phyloP scores from a whole-genome alignment of 2,888 invertebrate species.

The Agrenia bidenticulata region DNA sequence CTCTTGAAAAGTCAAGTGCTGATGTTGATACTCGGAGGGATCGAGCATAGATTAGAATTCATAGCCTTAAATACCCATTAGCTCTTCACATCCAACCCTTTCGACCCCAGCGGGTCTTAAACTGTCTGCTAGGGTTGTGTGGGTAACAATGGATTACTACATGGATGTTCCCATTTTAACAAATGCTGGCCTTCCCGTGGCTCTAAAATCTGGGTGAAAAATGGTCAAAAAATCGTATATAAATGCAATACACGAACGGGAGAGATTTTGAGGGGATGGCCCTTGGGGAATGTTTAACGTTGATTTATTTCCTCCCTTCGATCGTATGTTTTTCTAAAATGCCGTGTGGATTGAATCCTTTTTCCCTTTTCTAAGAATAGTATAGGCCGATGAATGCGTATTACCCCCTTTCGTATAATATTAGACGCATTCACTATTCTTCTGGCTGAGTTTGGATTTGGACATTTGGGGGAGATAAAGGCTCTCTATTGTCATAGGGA shows the following conservation, averaged over 20 bases:
- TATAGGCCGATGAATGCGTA: background rate
- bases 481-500: constrained; percentile 3
- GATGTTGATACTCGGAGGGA: too few relatives aligned
- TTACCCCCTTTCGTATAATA: background rate
- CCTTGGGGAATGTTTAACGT: constrained; percentile 48
- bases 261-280: constrained; percentile 46
- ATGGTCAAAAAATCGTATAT: constrained; percentile 38
- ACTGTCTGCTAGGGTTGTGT: too few relatives aligned
- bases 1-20: too few relatives aligned
- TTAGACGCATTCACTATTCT: background rate
- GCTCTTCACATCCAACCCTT: too few relatives aligned
- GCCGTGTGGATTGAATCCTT: background rate
- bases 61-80: too few relatives aligned
- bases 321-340: constrained; percentile 18
- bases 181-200: background rate
- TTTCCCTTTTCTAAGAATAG: background rate
- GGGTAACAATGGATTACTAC: too few relatives aligned
- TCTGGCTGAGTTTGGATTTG: background rate
- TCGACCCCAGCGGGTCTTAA: too few relatives aligned
- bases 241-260: constrained; percentile 42
- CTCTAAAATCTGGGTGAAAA: constrained; percentile 38
- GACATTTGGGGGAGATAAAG: background rate
- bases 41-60: too few relatives aligned
- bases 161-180: constrained; percentile 1
- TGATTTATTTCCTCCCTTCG: constrained; percentile 44